Evolutionary conservation across 2,888 invertebrate species (phyloP), one percentile per base, ranked within the genome.

Genomic region (Eutolmus rufibarbis): DNA sequence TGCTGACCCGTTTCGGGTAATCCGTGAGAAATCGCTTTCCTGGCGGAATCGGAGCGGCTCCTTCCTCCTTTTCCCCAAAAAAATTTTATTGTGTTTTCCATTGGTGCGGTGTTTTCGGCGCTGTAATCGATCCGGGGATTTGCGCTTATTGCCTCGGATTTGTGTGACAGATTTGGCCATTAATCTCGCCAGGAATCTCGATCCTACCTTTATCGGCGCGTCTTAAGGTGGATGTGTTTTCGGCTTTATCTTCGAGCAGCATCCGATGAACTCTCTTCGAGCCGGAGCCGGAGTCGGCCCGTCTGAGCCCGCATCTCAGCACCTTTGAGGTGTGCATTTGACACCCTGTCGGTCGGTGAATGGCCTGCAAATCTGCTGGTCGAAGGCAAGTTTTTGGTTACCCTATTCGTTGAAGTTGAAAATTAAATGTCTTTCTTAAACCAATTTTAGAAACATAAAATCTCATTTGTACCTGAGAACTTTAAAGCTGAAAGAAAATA

Each of bases 141-240:
- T 85, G 19, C 74, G 31, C 19, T 74, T 85, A 85, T 74, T 85
- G 85, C 74, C 46, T 74, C 46, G 85, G 85, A 85, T 85, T 85
- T 85, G 85, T 85, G 85, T 85, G 85, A 85, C 85, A 85, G 85
- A 85, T 85, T 85, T 37, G 66, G 16, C 46, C 85, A 85, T 85
- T 85, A 85, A 74, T 85, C 74, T 85, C 74, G 43, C 43, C 43
- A 76, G 82, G 14, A 66, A 66, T 84, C 82, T 84, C 14, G 31
- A 12, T 46, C 31, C 31, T 79, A 79, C 79, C 28, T 79, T 46
- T 51, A 51, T 28, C 51, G 51, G 16, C 1, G n/a, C 46, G 51
- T 79, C 51, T 79, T 79, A 79, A 79, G 46, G 79, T 79, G 31
- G 79, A 79, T 79, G 56, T 79, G 79, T 79, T 40, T 46, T 23